Conservation (phyloP, 2,113 vertebrate genomes). For the Nothoprocta perdicaria region DNA sequence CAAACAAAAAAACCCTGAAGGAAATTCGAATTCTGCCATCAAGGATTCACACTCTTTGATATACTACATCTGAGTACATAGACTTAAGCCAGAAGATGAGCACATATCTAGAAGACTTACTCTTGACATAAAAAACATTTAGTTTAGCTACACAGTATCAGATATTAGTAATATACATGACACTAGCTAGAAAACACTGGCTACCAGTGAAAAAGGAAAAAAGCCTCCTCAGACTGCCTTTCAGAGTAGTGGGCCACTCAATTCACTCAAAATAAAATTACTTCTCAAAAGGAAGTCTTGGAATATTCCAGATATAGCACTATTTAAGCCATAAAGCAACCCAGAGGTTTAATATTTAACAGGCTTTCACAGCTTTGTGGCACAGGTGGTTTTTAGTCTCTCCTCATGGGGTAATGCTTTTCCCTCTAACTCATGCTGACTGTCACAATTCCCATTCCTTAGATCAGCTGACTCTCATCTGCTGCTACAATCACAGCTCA, state of each 20-base stretch:
- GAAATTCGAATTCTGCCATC: neutral
- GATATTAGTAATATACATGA: neutral
- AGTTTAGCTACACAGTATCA: neutral
- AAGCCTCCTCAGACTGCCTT: neutral
- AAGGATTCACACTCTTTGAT: neutral
- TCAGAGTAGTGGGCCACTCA: neutral
- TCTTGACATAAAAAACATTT: neutral
- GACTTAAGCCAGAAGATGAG: neutral
- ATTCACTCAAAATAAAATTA: neutral
- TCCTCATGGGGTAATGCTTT: neutral
- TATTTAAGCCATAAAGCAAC: neutral
- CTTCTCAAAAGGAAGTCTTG: neutral
- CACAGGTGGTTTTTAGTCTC: neutral
- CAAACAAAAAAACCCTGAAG: neutral
- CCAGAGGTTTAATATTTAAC: neutral
- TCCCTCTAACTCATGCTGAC: neutral
- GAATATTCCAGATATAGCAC: neutral
- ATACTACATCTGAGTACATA: neutral
- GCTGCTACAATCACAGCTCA: neutral
- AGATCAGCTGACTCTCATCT: neutral
- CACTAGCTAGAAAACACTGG: neutral
- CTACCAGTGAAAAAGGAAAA: neutral
- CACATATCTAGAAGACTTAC: neutral
- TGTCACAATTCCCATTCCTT: neutral
- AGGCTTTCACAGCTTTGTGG: neutral